A percentile compares a stretch with the other conserved stretches of the same genome.
These are phyloP conservation scores for Megaleporinus macrocephalus DNA, from an alignment of 2,113 vertebrate species.

Conservation along the genomic window DNA sequence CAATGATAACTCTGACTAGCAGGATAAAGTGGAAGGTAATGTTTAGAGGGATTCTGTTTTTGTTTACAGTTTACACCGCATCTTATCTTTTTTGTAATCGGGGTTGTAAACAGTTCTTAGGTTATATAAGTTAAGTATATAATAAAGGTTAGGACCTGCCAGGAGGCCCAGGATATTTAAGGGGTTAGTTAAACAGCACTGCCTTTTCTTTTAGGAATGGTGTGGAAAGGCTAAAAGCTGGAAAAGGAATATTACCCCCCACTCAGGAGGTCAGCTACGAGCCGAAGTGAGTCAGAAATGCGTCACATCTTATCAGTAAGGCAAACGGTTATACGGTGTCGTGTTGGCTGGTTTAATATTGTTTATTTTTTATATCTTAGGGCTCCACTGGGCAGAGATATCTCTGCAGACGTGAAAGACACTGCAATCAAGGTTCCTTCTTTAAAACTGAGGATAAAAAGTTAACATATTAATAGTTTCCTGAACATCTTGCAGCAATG, in stretches of 20 bases:
- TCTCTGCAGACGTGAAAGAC: slow-evolving; percentile 85
- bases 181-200: not conserved
- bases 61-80: no score
- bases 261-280: slow-evolving; percentile 81
- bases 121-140: no score
- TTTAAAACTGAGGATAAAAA: slow-evolving; percentile 74
- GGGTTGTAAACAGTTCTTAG: no score
- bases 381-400: slow-evolving; percentile 87
- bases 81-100: no score
- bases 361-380: slow-evolving; percentile 62
- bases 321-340: not conserved
- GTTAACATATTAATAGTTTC: slow-evolving; percentile 56
- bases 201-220: slow-evolving; percentile 85
- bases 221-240: slow-evolving; percentile 85
- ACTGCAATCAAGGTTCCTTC: slow-evolving; percentile 83
- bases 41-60: no score
- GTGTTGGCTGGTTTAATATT: not conserved
- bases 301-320: not conserved
- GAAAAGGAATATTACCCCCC: slow-evolving; percentile 80
- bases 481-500: not conserved
- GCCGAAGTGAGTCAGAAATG: slow-evolving; percentile 80
- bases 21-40: no score
- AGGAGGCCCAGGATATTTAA: no score
- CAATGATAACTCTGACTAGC: no score
- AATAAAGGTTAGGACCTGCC: no score